Evolutionary conservation across 2,888 invertebrate genomes (phyloP), one percentile per base, ranked within the genome.

Genomic region (Portevinia maculata): DNA sequence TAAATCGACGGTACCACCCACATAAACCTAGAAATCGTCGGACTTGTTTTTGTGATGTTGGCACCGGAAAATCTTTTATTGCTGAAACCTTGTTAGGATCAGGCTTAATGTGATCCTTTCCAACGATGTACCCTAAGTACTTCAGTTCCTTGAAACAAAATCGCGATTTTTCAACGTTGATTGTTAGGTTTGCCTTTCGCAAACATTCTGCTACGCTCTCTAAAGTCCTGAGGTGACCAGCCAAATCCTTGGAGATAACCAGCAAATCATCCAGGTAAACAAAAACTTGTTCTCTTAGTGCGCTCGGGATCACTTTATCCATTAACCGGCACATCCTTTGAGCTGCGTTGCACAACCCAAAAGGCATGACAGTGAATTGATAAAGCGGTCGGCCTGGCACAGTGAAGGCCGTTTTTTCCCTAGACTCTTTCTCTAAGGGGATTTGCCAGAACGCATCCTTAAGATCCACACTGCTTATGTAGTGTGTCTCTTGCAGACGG

Each of bases 1-100:
- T 83, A 52, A 85, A 85, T 0, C 79, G 52, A 7, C 84, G 48
- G 30, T 84, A 86, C 84, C 85, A 86, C 0, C 78, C 67, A 8
- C 84, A 67, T 71, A 85, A n/a, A n/a, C n/a, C n/a, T n/a, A n/a
- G n/a, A n/a, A n/a, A n/a, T n/a, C n/a, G n/a, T n/a, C n/a, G n/a
- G n/a, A n/a, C n/a, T n/a, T n/a, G n/a, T n/a, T n/a, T n/a, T n/a
- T n/a, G n/a, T n/a, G n/a, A n/a, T n/a, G n/a, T n/a, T n/a, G n/a
- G n/a, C n/a, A n/a, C n/a, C n/a, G n/a, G n/a, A n/a, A n/a, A n/a
- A n/a, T n/a, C n/a, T n/a, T n/a, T n/a, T n/a, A n/a, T n/a, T n/a
- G n/a, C n/a, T n/a, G n/a, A n/a, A n/a, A n/a, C n/a, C n/a, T n/a
- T n/a, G n/a, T n/a, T n/a, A n/a, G n/a, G n/a, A n/a, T n/a, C n/a